Evolutionary conservation across 2,797 vertebrate genomes (phyloP), one percentile per base, ranked within the genome.

Genomic region (Acanthornis magna): DNA sequence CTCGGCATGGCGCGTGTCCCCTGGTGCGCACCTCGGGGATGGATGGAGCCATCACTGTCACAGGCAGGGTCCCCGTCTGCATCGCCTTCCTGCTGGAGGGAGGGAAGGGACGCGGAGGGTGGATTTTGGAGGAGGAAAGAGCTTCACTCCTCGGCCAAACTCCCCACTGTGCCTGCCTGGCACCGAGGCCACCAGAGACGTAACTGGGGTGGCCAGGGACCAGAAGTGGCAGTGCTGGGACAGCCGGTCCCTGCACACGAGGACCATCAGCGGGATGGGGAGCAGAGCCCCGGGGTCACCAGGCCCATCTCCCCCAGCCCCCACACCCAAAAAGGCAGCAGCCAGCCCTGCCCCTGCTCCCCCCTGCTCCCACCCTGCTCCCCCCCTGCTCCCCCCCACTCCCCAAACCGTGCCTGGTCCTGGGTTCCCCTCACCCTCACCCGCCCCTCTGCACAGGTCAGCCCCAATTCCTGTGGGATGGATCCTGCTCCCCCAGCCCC

Each of bases 171-270:
- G 45, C 38, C 79, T 9, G 0, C 19, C 6, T 0, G 53, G 43
- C 62, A 21, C 17, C 0, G 1, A 30, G 62, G 25, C 14, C 60
- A 22, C 42, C 2, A 3, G 51, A 16, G 48, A 51, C 14, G 1
- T 1, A 7, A 2, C 13, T 18, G 48, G 32, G 19, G 38, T 20
- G 61, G 70, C 27, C 23, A 2, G 27, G n/a, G 42, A 45, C 1
- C 1, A 0, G 70, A 45, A 61, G 38, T 10, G 53, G 43, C 74
- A 3, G 20, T 2, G 74, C 38, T 7, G 16, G 57, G 43, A 16
- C 40, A 25, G 29, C 13, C 0, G 0, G 4, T 30, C 22, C 74
- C 25, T 22, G 53, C 34, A 7, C 61, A 10, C 0, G 0, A 8
- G n/a, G 27, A 29, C 9, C 25, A 20, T 20, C 65, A 19, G 48